Evolutionary conservation across 2,113 vertebrate species (phyloP).

Genomic region (Ceratotherium simum): DNA sequence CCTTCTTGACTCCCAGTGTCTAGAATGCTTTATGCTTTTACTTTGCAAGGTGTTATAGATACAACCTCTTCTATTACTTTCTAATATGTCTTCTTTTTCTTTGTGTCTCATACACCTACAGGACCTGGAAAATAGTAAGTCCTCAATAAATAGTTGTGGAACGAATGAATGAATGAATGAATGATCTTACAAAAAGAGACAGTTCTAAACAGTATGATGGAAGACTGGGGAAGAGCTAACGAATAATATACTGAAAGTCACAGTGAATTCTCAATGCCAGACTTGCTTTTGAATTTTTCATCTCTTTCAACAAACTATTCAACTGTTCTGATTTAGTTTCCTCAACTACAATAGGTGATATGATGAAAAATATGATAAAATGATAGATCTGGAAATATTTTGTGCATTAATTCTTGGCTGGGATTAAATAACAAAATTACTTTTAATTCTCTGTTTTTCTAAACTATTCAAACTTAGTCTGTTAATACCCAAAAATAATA

Average conservation of each 20-base stretch:
- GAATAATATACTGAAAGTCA: neutral
- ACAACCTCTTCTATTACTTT: constrained; percentile 13
- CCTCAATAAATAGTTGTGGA: neutral
- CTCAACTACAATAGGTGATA: neutral
- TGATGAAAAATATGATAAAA: neutral
- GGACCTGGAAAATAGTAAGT: neutral
- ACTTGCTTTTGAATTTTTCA: neutral
- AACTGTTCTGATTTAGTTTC: neutral
- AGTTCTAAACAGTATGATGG: neutral
- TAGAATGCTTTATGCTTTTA: neutral
- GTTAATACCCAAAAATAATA: neutral
- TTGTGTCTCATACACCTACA: neutral
- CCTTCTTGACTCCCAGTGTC: neutral
- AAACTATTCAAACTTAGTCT: neutral
- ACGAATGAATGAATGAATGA: neutral
- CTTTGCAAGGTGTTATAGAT: neutral
- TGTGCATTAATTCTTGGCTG: neutral
- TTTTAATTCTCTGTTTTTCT: constrained; percentile 55
- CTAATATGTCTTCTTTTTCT: neutral
- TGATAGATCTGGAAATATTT: neutral
- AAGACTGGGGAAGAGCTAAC: neutral
- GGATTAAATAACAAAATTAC: constrained; percentile 37
- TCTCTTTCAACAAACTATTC: constrained; percentile 9
- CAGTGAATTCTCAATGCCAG: neutral
- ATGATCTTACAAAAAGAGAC: neutral